Percentiles rank a stretch among this genome's conserved stretches.
These are phyloP conservation scores for Sphaeramia orbicularis DNA, from an alignment of 2,797 vertebrate genomes.

Conservation along the genomic window DNA sequence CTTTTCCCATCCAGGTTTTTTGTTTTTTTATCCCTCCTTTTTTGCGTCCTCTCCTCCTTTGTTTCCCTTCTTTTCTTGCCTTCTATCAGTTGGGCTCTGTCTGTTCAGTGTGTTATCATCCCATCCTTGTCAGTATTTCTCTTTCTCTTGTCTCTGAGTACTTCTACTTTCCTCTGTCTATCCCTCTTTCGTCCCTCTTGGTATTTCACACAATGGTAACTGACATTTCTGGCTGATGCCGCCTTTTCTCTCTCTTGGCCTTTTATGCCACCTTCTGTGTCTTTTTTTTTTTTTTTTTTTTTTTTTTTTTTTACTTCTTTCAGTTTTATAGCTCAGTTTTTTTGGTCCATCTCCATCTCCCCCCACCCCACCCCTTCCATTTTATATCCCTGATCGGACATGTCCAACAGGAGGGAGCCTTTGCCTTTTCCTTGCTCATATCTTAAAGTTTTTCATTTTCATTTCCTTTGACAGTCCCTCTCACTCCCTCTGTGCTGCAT, in stretches of 20 bases:
- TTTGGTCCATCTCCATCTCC: constrained; percentile 20
- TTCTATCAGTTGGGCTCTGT: background rate
- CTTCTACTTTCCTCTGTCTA: too few relatives aligned
- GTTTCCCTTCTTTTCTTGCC: background rate
- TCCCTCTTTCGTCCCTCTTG: too few relatives aligned
- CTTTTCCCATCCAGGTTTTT: constrained; percentile 3
- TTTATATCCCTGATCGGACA: constrained; percentile 5
- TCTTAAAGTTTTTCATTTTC: background rate
- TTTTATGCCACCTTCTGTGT: constrained; percentile 34
- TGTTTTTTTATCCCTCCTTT: background rate
- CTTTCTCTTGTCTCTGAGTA: constrained; percentile 29
- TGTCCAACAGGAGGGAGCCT: constrained; percentile 28
- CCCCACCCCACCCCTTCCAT: constrained; percentile 21
- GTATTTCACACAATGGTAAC: constrained; percentile 61
- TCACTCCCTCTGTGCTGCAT: background rate
- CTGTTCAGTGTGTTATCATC: background rate
- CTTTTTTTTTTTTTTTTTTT: background rate
- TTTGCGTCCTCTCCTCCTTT: constrained; percentile 1
- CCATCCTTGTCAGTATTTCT: background rate
- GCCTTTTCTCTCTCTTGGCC: constrained; percentile 48
- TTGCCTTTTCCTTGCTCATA: constrained; percentile 24
- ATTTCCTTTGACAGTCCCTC: constrained; percentile 5
- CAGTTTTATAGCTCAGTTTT: constrained; percentile 15
- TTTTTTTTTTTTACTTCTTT: constrained; percentile 17
- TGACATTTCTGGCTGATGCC: constrained; percentile 66